phyloP scores from a whole-genome alignment of 2,888 invertebrate genomes.

The Cephus nigrinus region DNA sequence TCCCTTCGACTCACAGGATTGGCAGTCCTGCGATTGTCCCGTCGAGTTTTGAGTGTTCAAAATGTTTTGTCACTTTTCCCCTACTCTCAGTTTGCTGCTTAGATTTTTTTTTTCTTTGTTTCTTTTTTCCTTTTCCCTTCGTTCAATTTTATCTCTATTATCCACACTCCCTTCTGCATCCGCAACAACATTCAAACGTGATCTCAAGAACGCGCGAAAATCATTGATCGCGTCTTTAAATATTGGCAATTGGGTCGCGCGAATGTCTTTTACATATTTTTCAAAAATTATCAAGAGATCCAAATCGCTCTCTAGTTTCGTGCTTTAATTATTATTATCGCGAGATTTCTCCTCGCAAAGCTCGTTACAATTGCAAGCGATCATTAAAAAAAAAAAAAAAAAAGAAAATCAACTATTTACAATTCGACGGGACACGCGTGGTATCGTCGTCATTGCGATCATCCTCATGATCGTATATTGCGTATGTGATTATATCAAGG shows the following conservation, averaged over 20 bases:
- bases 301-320: neutral
- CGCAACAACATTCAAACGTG: neutral
- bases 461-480: neutral
- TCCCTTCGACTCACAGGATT: neutral
- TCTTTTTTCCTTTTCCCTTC: neutral
- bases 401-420: conserved; percentile 64
- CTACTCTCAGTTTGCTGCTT: neutral
- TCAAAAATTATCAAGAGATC: neutral
- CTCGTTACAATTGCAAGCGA: conserved; percentile 17
- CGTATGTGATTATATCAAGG: neutral
- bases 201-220: neutral
- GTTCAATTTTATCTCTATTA: neutral
- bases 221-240: neutral
- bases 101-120: neutral
- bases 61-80: neutral
- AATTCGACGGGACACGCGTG: conserved; percentile 61
- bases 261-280: neutral
- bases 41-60: neutral
- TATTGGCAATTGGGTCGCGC: neutral
- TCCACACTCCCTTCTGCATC: neutral
- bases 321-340: neutral
- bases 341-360: conserved; percentile 5
- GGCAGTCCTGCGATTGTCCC: neutral
- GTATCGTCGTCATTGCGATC: neutral
- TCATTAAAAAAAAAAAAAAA: conserved; percentile 25